Conservation (phyloP, 2,888 invertebrate species). For the Caenorhabditis japonica region DNA sequence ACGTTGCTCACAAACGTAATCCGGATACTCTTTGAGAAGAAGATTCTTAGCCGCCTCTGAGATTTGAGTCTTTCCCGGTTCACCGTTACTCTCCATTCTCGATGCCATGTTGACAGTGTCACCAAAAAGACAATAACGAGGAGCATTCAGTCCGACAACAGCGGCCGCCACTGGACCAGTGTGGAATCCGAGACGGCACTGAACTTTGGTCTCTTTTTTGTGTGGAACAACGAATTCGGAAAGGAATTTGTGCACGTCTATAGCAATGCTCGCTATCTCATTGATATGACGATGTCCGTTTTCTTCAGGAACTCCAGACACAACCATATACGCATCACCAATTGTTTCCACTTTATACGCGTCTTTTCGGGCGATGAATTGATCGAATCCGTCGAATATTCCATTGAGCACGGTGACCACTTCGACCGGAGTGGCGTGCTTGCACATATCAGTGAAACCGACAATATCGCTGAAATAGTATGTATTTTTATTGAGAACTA, state of each 20-base stretch:
- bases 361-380: constrained; percentile 68
- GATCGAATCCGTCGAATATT: constrained; percentile 74
- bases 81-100: constrained; percentile 74
- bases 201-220: constrained; percentile 47
- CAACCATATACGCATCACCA: constrained; percentile 76
- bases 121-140: constrained; percentile 76
- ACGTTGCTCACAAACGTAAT: constrained; percentile 65
- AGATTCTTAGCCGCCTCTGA: constrained; percentile 65
- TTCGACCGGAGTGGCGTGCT: constrained; percentile 69
- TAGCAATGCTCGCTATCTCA: constrained; percentile 70
- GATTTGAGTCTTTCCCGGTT: constrained; percentile 73
- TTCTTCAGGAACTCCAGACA: constrained; percentile 74
- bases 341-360: constrained; percentile 75
- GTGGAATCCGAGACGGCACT: constrained; percentile 71
- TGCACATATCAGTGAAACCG: constrained; percentile 73
- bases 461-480: constrained; percentile 68
- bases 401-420: constrained; percentile 74
- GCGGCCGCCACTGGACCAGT: constrained; percentile 74
- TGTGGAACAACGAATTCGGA: constrained; percentile 70
- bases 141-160: constrained; percentile 76
- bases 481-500: no score
- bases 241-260: constrained; percentile 73
- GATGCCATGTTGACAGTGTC: constrained; percentile 76
- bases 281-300: constrained; percentile 71
- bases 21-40: constrained; percentile 66